Percentiles rank a stretch among this genome's conserved stretches.
These are phyloP conservation scores for Ptychobarbus kaznakovi DNA, from an alignment of 2,797 vertebrate genomes.

Conservation along the genomic window DNA sequence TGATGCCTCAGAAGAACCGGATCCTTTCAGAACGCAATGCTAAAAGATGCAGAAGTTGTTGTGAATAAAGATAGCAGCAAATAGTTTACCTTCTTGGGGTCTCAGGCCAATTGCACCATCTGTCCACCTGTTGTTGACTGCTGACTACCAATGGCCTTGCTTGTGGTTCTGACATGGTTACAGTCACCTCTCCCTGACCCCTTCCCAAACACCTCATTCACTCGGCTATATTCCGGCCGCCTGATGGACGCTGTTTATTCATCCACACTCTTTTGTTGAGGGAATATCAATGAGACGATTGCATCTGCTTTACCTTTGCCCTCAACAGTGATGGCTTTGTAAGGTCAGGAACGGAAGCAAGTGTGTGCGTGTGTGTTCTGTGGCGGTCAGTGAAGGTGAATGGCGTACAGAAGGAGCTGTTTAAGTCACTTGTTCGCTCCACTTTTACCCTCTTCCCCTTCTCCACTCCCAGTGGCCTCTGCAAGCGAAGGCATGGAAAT, in stretches of 20 bases:
- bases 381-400: slow-evolving; percentile 46
- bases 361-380: slow-evolving; percentile 32
- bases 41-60: not conserved
- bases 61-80: slow-evolving; percentile 22
- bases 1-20: not conserved
- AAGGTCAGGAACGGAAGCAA: slow-evolving; percentile 43
- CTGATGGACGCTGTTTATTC: slow-evolving; percentile 58
- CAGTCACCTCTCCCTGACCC: slow-evolving; percentile 45
- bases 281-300: slow-evolving; percentile 63
- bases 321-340: slow-evolving; percentile 54
- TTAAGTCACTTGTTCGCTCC: slow-evolving; percentile 48
- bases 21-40: not conserved
- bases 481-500: slow-evolving; percentile 70
- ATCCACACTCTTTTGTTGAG: slow-evolving; percentile 55
- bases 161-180: slow-evolving; percentile 46
- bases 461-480: slow-evolving; percentile 65
- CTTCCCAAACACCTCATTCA: slow-evolving; percentile 46
- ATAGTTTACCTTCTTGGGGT: slow-evolving; percentile 31
- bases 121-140: slow-evolving; percentile 45
- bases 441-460: slow-evolving; percentile 20
- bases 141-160: slow-evolving; percentile 29
- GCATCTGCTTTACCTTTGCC: slow-evolving; percentile 49
- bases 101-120: slow-evolving; percentile 33
- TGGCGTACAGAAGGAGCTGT: slow-evolving; percentile 41
- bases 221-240: slow-evolving; percentile 41